Evolutionary conservation across 2,888 invertebrate species (phyloP), one percentile per base, ranked within the genome.

Genomic region (Morpho deidamia): DNA sequence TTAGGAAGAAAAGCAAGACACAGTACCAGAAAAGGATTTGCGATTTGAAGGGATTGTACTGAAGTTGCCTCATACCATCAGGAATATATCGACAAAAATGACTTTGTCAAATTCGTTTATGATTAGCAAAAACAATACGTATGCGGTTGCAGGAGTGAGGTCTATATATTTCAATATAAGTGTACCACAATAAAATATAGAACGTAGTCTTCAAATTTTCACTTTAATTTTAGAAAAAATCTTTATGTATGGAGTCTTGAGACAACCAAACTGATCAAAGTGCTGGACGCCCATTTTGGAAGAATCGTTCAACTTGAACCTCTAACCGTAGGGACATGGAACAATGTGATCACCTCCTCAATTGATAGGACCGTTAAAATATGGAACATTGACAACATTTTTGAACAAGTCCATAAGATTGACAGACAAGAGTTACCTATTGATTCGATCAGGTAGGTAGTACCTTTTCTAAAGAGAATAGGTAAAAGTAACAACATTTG

Each of bases 311-410:
- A 97, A 66, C 83, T 99, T 55, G 95, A 95, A 65, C 94, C 97
- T 0, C 85, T 99, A 39, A 96, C 95, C 0, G 93, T 96, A 11
- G 96, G 96, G 0, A 93, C 95, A 61, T 97, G 97, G 97, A 97
- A 97, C 77, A 96, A 96, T 76, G 94, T 98, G 7, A 97, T 99
- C 45, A 99, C 99, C 0, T 98, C 99, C 0, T 99, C 99, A 0
- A 98, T 99, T 46, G 99, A 99, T 81, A 92, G 99, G 57, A 97
- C 98, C 0, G 98, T 99, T 7, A 99, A 99, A 91, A 97, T 99
- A 5, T 99, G 99, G 99, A 99, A 99, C 78, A 97, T 99, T 53
- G 98, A 99, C 79, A 99, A 99, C 78, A 99, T 99, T 63, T 97
- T 98, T 71, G 99, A 99, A 74, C 97, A 98, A 80, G 98, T 98